Base-by-base conservation (phyloP, 1,140 invertebrate genomes). In the Ips nitidus region DNA sequence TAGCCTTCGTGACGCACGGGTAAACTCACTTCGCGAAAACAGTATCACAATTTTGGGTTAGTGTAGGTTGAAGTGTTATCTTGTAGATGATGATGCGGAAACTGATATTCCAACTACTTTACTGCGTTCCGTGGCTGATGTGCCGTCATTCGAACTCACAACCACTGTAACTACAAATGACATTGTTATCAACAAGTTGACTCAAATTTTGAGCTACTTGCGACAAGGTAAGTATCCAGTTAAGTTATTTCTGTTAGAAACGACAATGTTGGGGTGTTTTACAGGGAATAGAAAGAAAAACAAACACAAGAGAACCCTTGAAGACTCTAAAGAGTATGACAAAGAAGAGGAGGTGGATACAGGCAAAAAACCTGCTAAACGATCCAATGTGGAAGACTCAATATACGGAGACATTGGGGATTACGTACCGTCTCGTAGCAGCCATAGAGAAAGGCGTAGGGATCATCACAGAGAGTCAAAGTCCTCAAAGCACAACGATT, bases 341-440 rank as follows among this genome's bases (percentile, higher is more conserved):
- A 63, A 59, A 0, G 75, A 77, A 55, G 69, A 74, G 7, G 55
- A 63, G 38, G 57, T 66, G 36, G 72, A 71, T 38, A 66, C 39
- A 5, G 59, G 59, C 3, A 73, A 73, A 39, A 76, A 76, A 60
- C 59, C 70, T 40, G 39, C 66, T 2, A 76, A 76, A 66, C 63
- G 72, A 37, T 37, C 73, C n/a, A 67, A 63, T 41, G 55, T 41
- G 39, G 78, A 79, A 47, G 92, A 94, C 52, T 92, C 89, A 60
- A 99, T 99, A 71, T 99, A 97, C 79, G 95, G 93, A 41, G 95
- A 98, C 68, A 90, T 97, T 70, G 96, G 94, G 0, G 95, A 98
- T 65, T 98, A 99, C 80, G 86, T 91, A 0, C 91, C 94, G 2
- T 75, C 82, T 0, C 76, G 79, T 37, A 71, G 67, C 36, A 63